Conservation (phyloP, 2,797 vertebrate genomes). For the Spheniscus humboldti region DNA sequence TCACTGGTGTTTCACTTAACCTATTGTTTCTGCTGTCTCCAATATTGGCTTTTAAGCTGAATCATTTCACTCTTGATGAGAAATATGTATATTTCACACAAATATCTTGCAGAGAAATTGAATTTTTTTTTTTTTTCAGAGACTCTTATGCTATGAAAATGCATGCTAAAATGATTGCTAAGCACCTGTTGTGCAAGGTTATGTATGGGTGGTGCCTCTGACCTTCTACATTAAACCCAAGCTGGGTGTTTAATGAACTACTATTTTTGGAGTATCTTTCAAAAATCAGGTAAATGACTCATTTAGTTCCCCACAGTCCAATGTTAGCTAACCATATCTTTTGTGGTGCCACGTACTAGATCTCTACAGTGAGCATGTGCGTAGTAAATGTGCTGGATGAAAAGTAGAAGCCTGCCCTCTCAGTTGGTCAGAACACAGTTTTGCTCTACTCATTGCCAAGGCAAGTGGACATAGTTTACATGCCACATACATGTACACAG, state of each 20-base stretch:
- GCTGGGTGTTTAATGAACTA: not conserved
- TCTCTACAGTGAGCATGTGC: not conserved
- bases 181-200: not conserved
- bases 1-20: not conserved
- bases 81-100: not conserved
- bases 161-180: not conserved
- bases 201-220: not conserved
- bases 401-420: not conserved
- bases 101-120: not conserved
- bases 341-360: not conserved
- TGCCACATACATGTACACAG: not conserved
- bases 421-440: not conserved
- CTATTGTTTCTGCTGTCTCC: not conserved
- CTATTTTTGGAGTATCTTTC: not conserved
- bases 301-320: not conserved
- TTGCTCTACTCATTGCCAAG: not conserved
- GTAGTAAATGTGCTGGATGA: not conserved
- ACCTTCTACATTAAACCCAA: not conserved
- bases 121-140: not conserved
- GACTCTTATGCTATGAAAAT: not conserved
- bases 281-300: not conserved
- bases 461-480: not conserved
- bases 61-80: not conserved
- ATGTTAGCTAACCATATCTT: not conserved
- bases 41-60: not conserved